These are phyloP conservation scores for Metallyticus violacea DNA, from an alignment of 2,888 invertebrate species.

Conservation along the genomic window DNA sequence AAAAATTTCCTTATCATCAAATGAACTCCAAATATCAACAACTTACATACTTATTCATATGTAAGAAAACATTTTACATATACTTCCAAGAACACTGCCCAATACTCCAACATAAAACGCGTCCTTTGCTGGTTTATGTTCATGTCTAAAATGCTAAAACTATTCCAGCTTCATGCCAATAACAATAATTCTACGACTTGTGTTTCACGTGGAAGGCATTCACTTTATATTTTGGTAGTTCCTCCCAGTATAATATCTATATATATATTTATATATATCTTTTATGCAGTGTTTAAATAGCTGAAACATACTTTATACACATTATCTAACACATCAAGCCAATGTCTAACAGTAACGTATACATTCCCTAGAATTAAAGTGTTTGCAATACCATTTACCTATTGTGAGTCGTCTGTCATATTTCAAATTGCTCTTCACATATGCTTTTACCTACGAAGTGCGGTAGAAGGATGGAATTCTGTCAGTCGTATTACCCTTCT, in stretches of 20 bases:
- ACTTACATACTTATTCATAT: neutral
- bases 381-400: neutral
- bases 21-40: neutral
- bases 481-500: slow-evolving; percentile 25
- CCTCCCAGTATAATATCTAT: neutral
- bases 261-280: neutral
- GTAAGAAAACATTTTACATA: neutral
- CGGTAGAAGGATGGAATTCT: slow-evolving; percentile 71
- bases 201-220: neutral
- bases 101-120: neutral
- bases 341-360: neutral
- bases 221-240: neutral
- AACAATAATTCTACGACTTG: neutral
- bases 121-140: neutral
- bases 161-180: neutral
- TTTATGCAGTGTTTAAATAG: neutral
- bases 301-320: neutral
- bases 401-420: neutral
- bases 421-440: neutral
- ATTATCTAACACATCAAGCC: slow-evolving; percentile 2
- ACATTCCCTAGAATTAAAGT: neutral
- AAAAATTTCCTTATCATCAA: neutral
- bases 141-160: neutral
- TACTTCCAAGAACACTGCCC: slow-evolving; percentile 30
- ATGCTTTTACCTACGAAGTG: slow-evolving; percentile 41